Base-by-base conservation (phyloP, 2,797 vertebrate genomes). In the Periophthalmus magnuspinnatus region DNA sequence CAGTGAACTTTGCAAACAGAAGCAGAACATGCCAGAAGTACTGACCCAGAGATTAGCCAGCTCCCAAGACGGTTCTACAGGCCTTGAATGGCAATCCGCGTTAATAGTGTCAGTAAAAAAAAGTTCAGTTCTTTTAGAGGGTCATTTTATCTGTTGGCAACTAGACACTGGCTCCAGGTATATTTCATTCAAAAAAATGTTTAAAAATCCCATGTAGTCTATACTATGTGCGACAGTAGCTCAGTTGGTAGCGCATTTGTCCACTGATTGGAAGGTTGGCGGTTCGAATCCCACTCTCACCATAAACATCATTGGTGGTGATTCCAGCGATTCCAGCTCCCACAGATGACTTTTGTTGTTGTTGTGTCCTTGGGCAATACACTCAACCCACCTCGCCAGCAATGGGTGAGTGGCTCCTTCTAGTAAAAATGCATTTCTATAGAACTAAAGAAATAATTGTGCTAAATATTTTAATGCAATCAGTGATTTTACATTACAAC, bases 1-100 rank as follows among this genome's bases (percentile, higher is more conserved):
- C 87, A 97, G 92, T 57, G 96, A 95, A 87, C 95, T 96, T 91
- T 97, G 96, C 93, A 96, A 93, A 91, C 96, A 98, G 90, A 96
- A 97, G 88, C 96, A 97, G 93, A 98, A 98, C 96, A 97, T 97
- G 84, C 81, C 86, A 68, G 79, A 77, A 56, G 73, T 56, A 0
- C 76, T 19, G 67, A 55, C 75, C 76, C 80, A 79, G 75, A 71
- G 52, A 72, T 61, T 72, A 81, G 3, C 63, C 80, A 33, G 70
- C 69, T 80, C 81, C 75, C 60, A 58, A 61, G 45, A 48, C 5
- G 52, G 33, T 68, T 55, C 56, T 14, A 19, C 33, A 6, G 52
- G 48, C 24, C 57, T 50, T 21, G 14, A 33, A n/a, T 14, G 34
- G 41, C 14, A 28, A 28, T 41, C 64, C 41, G n/a, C n/a, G 21